Evolutionary conservation across 2,113 vertebrate species (phyloP), one percentile per base, ranked within the genome.

Genomic region (Odontesthes bonariensis): DNA sequence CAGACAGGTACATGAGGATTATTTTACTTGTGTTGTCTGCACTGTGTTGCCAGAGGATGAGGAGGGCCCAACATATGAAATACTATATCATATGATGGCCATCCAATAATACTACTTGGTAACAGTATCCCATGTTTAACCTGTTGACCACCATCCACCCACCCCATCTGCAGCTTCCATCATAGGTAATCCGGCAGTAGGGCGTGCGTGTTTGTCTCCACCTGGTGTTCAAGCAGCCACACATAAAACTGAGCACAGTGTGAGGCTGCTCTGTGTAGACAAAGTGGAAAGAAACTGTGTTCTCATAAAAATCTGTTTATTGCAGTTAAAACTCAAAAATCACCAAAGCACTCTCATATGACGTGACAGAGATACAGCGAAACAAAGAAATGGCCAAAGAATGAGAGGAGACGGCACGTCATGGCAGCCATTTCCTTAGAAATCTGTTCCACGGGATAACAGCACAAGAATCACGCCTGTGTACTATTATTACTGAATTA

Each of bases 261-360:
- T 0, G 4, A 57, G 16, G 9, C 2, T 46, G 10, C 8, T 20
- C 54, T 59, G 54, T 44, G 20, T 59, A 42, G 49, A 73, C 52
- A 31, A 19, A 32, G 49, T 31, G 40, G 8, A 55, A 27, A 57
- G 3, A 0, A 47, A 0, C 17, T 8, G 13, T 0, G 67, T 80
- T 73, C 59, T 93, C 75, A 83, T 79, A 90, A 79, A 95, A 94
- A 94, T 86, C 55, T 51, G 52, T 92, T 94, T 94, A 95, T 93
- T 95, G 90, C 91, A 83, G 66, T 85, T 87, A 67, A 88, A 90
- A 85, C 81, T 51, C 49, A 74, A 86, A 77, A 68, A 74, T 70
- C 73, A 89, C 68, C 57, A 42, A 72, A 78, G 63, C 69, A 75
- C 79, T 63, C 66, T 68, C 46, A 75, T 68, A 87, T 51, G 79